Percentiles rank a stretch among this genome's conserved stretches.
phyloP scores from a whole-genome alignment of 1,140 invertebrate genomes.

The Fopius arisanus region DNA sequence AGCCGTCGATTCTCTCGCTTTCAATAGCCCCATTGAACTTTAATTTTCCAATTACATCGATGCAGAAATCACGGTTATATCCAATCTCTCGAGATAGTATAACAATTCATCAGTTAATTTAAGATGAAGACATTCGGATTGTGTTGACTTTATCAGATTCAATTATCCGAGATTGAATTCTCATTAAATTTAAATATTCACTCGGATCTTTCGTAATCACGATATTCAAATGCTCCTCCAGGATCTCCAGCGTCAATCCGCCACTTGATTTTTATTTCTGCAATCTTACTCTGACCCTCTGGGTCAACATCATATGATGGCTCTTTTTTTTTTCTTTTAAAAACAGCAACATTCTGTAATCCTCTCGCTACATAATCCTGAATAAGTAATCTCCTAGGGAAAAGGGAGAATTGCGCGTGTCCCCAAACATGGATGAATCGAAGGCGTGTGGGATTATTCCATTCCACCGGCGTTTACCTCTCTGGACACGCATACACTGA shows the following conservation, averaged over 20 bases:
- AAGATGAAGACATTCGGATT: neutral
- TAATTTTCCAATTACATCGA: neutral
- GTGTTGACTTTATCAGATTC: neutral
- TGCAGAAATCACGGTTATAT: neutral
- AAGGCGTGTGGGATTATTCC: conserved; percentile 34
- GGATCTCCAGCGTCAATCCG: neutral
- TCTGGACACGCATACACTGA: conserved; percentile 29
- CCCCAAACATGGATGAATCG: conserved; percentile 35
- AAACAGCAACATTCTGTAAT: neutral
- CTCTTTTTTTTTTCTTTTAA: no score
- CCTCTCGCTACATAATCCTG: conserved; percentile 21
- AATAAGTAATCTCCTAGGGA: conserved; percentile 23
- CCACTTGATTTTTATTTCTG: neutral
- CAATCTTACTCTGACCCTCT: neutral
- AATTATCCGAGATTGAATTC: conserved; percentile 1
- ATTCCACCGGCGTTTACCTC: conserved; percentile 16
- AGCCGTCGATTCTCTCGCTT: conserved; percentile 17
- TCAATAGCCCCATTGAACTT: neutral
- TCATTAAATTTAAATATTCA: neutral
- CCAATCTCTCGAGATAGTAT: neutral
- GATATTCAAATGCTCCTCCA: neutral
- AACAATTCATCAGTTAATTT: neutral
- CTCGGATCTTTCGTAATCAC: neutral
- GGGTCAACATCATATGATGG: neutral
- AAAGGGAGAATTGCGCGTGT: conserved; percentile 1